Percentiles rank a stretch among this genome's conserved stretches.
Evolutionary conservation across 2,888 invertebrate species (phyloP).

Genomic region (Drosophila macrospina): DNA sequence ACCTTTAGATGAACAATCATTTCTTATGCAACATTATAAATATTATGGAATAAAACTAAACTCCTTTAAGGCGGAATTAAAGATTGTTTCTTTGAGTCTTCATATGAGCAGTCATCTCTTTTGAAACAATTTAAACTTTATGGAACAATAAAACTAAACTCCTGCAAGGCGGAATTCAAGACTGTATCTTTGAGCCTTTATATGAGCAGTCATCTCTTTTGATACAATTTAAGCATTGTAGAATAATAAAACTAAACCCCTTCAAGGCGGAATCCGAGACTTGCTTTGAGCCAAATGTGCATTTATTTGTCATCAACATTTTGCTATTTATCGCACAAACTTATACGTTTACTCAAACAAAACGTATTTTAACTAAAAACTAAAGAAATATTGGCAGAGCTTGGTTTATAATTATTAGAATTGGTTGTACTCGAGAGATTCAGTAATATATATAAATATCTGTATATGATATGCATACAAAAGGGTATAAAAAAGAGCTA

Average conservation of each 20-base stretch:
- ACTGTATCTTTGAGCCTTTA: too few relatives aligned
- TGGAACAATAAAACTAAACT: too few relatives aligned
- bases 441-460: constrained; percentile 56
- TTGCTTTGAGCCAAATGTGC: constrained; percentile 69
- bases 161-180: too few relatives aligned
- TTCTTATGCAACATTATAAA: constrained; percentile 18
- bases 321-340: constrained; percentile 57
- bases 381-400: constrained; percentile 74
- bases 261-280: constrained; percentile 5
- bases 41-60: constrained; percentile 22
- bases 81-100: constrained; percentile 69
- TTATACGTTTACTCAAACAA: constrained; percentile 58
- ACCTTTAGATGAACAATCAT: constrained; percentile 39
- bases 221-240: constrained; percentile 15
- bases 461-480: constrained; percentile 58
- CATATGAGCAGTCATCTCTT: too few relatives aligned
- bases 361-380: constrained; percentile 55
- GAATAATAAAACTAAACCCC: constrained; percentile 15
- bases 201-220: constrained; percentile 4
- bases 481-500: constrained; percentile 23
- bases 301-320: constrained; percentile 66
- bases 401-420: constrained; percentile 46
- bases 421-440: constrained; percentile 74
- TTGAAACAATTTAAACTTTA: too few relatives aligned
- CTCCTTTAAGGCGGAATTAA: too few relatives aligned